Base-by-base conservation (phyloP, 2,113 vertebrate species). In the Paradoxurus hermaphroditus region DNA sequence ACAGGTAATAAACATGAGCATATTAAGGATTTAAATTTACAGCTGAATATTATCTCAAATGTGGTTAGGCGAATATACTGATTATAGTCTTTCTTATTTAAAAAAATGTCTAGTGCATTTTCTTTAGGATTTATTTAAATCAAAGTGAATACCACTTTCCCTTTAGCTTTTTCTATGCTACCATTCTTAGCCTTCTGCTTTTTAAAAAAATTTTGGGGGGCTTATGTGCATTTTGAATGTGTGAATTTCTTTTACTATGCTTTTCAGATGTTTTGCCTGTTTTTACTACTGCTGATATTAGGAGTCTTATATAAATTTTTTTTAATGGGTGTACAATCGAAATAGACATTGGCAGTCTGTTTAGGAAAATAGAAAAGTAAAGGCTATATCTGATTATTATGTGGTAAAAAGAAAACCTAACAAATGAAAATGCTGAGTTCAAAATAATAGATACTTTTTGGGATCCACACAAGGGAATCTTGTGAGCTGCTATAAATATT, bases 141-240 rank as follows among this genome's bases (percentile, higher is more conserved):
- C 10, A 83, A 89, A 96, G 67, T 92, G 15, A 97, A 97, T 97
- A 92, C 29, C 34, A 49, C 21, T 89, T 78, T 73, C 65, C 13
- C 29, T 46, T 90, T 70, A 27, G 23, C 93, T n/a, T 86, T 23
- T 63, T 65, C 75, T 14, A 1, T 77, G 67, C 31, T 12, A 51
- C 11, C 21, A 34, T 72, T 91, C 63, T 90, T 31, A 56, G 49
- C 79, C 41, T 98, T 91, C 15, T 63, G 18, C 7, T 49, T 10
- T 5, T 83, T 83, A 70, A 56, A 51, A 51, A 92, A 81, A 68
- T 49, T 4, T 62, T 51, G 11, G 11, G 4, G 34, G 16, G 5
- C 27, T 67, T 92, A 49, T 65, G 39, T 95, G 36, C 19, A 70
- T 84, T 97, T 23, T 94, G 77, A 88, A 81, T 81, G 75, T 7